Percentiles rank a stretch among this genome's conserved stretches.
These are phyloP conservation scores for Ganaspis sp. DNA, from an alignment of 1,140 invertebrate species.

Conservation along the genomic window DNA sequence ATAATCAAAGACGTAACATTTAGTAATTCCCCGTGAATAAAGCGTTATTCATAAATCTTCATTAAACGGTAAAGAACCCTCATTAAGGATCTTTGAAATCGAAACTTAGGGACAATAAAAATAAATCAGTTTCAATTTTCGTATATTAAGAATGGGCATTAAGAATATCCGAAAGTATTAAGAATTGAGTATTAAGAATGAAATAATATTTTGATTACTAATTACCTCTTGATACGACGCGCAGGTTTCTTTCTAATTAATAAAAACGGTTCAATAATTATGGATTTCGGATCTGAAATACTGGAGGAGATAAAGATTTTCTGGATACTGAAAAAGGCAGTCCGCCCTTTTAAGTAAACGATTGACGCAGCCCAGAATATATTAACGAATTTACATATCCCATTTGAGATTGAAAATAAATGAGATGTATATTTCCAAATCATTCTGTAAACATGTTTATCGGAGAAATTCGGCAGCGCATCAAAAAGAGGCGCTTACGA, in stretches of 20 bases:
- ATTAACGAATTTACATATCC: conserved; percentile 24
- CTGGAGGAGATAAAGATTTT: neutral
- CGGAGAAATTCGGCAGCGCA: conserved; percentile 6
- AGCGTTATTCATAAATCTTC: no score
- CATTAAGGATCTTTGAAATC: no score
- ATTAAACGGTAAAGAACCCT: no score
- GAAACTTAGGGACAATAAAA: neutral
- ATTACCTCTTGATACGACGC: neutral
- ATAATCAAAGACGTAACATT: no score
- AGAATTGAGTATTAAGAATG: no score
- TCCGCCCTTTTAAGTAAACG: conserved; percentile 20
- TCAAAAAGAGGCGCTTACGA: conserved; percentile 16
- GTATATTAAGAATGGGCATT: no score
- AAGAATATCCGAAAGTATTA: no score
- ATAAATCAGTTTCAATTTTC: neutral
- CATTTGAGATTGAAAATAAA: conserved; percentile 31
- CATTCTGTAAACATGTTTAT: conserved; percentile 21
- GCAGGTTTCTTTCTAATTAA: conserved; percentile 20
- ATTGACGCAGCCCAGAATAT: neutral
- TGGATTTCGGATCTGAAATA: neutral
- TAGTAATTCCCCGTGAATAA: no score
- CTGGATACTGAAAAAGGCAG: neutral
- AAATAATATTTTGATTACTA: neutral
- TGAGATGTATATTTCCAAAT: conserved; percentile 20
- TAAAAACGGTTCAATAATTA: conserved; percentile 1